phyloP scores from a whole-genome alignment of 2,888 invertebrate species.

The Miltochrista miniata region DNA sequence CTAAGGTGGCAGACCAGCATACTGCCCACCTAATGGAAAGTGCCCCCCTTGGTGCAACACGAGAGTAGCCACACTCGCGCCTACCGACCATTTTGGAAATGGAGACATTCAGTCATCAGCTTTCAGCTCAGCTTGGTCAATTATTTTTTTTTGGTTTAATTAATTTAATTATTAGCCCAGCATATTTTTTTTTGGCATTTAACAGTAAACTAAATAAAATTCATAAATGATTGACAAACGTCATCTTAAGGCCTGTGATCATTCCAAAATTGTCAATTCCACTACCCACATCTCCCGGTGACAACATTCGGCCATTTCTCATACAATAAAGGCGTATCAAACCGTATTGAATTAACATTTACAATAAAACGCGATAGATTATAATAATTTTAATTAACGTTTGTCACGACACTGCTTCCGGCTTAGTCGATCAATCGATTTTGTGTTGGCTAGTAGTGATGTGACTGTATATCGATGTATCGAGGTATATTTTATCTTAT shows the following conservation, averaged over 20 bases:
- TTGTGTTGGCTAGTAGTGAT: conserved; percentile 15
- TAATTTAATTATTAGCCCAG: too few relatives aligned
- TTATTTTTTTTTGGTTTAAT: too few relatives aligned
- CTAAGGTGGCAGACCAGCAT: too few relatives aligned
- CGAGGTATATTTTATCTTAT: conserved; percentile 24
- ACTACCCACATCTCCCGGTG: neutral
- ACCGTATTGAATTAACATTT: conserved; percentile 21
- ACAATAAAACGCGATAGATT: conserved; percentile 25
- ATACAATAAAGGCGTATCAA: neutral
- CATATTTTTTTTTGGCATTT: too few relatives aligned
- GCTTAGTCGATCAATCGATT: conserved; percentile 35
- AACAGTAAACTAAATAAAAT: neutral
- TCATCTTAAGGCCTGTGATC: too few relatives aligned
- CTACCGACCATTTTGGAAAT: too few relatives aligned
- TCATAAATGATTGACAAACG: neutral
- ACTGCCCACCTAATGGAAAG: too few relatives aligned
- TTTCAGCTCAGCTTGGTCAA: too few relatives aligned
- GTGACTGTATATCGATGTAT: conserved; percentile 33
- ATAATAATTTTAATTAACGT: conserved; percentile 48
- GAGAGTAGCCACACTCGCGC: too few relatives aligned
- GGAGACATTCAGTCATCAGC: too few relatives aligned
- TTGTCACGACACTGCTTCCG: conserved; percentile 45
- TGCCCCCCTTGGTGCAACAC: too few relatives aligned
- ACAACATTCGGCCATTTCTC: neutral
- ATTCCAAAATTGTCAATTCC: neutral